Evolutionary conservation across 2,888 invertebrate genomes (phyloP).

Genomic region (Nesidiocoris tenuis): DNA sequence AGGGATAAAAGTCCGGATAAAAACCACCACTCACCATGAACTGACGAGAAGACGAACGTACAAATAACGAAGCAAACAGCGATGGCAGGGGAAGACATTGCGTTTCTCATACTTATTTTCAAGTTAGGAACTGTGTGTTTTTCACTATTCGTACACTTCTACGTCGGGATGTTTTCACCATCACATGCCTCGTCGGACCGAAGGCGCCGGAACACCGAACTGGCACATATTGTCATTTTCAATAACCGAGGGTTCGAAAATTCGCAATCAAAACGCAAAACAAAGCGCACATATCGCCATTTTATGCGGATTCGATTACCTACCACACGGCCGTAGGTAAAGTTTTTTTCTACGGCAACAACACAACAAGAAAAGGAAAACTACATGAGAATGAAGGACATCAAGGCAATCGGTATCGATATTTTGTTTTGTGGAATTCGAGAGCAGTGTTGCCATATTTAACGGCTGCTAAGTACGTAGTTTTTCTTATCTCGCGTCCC

Average conservation of each 20-base stretch:
- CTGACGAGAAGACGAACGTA: constrained; percentile 15
- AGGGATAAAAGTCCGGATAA: too few species aligned
- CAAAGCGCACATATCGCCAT: constrained; percentile 31
- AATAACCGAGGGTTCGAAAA: not conserved
- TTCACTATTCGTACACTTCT: constrained; percentile 10
- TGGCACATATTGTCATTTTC: not conserved
- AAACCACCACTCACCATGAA: constrained; percentile 7
- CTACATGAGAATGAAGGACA: constrained; percentile 7
- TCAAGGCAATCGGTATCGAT: constrained; percentile 23
- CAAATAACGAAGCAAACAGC: constrained; percentile 21
- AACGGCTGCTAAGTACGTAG: not conserved
- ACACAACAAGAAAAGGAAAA: constrained; percentile 18
- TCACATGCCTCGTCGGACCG: constrained; percentile 8
- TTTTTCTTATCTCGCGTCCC: too few species aligned
- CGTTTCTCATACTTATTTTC: constrained; percentile 32
- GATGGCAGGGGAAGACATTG: constrained; percentile 38
- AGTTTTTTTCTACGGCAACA: constrained; percentile 25
- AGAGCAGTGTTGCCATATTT: constrained; percentile 20
- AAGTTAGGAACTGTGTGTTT: constrained; percentile 28
- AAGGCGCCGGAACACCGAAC: constrained; percentile 14
- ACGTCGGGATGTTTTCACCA: constrained; percentile 23
- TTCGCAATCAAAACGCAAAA: constrained; percentile 15
- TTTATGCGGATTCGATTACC: constrained; percentile 21
- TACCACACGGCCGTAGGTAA: not conserved
- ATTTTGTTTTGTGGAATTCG: constrained; percentile 4